Evolutionary conservation across 2,113 vertebrate genomes (phyloP).

Genomic region (Naja naja): DNA sequence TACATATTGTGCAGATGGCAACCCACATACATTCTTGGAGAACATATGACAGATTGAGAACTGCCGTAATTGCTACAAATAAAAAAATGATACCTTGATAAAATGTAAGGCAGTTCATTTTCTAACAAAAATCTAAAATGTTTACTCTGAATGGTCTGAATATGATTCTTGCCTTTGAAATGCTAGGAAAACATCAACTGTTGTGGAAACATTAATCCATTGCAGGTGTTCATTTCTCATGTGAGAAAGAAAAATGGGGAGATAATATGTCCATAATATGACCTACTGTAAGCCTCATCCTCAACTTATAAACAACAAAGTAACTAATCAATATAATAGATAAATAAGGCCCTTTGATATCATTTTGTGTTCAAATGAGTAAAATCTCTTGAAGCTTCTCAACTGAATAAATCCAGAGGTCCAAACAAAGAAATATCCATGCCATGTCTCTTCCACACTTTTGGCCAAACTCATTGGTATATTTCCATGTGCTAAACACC

Average conservation of each 20-base stretch:
- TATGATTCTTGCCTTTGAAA: not conserved
- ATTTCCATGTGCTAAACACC: not conserved
- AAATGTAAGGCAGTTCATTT: not conserved
- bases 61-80: constrained; percentile 7
- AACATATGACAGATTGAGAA: not conserved
- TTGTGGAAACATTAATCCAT: not conserved
- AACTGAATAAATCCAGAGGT: not conserved
- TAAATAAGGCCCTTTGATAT: not conserved
- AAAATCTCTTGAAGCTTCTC: not conserved
- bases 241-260: not conserved
- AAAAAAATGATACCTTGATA: constrained; percentile 5
- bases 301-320: not conserved
- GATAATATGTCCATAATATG: not conserved
- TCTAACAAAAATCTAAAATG: not conserved
- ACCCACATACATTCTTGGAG: not conserved
- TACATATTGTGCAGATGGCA: not conserved
- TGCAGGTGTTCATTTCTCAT: not conserved
- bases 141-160: not conserved
- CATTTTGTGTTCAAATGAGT: not conserved
- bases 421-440: not conserved
- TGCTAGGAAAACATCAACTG: not conserved
- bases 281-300: not conserved
- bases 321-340: not conserved
- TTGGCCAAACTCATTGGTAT: not conserved
- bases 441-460: not conserved